These are phyloP conservation scores for Dromaius novaehollandiae DNA, from an alignment of 2,113 vertebrate species.

Conservation along the genomic window DNA sequence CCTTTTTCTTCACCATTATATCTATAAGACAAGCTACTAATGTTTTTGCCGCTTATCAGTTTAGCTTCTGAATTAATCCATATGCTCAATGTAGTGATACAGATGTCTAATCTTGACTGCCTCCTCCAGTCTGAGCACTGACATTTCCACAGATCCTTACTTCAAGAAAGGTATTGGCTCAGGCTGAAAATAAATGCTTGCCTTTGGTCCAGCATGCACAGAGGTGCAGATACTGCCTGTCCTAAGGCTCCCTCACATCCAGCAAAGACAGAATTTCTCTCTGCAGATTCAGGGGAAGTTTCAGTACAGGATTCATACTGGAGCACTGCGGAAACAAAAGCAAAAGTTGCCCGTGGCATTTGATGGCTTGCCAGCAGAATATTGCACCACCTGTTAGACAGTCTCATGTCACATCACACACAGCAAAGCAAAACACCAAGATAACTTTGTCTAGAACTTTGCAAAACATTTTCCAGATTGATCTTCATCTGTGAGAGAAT, in stretches of 20 bases:
- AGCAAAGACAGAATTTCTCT: not conserved
- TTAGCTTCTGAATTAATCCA: constrained; percentile 2
- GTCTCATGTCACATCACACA: not conserved
- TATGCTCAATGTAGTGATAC: not conserved
- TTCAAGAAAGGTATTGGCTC: not conserved
- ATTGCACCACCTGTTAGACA: constrained; percentile 26
- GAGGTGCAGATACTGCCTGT: not conserved
- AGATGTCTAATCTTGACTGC: not conserved
- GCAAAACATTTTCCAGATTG: constrained; percentile 31
- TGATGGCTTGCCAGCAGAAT: not conserved
- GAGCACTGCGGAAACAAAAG: not conserved
- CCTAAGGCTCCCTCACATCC: not conserved
- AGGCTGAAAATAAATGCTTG: not conserved
- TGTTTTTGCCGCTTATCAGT: not conserved
- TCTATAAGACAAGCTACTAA: not conserved
- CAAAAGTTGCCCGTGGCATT: not conserved
- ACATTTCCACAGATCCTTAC: not conserved
- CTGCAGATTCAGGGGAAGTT: not conserved
- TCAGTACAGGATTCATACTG: not conserved
- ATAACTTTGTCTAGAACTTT: not conserved
- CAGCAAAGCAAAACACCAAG: not conserved
- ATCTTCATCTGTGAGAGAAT: not conserved
- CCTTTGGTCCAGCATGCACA: not conserved
- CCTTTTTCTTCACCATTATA: not conserved
- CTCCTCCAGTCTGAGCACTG: constrained; percentile 12